Conservation (phyloP, 2,113 vertebrate genomes). For the Pteronura brasiliensis region DNA sequence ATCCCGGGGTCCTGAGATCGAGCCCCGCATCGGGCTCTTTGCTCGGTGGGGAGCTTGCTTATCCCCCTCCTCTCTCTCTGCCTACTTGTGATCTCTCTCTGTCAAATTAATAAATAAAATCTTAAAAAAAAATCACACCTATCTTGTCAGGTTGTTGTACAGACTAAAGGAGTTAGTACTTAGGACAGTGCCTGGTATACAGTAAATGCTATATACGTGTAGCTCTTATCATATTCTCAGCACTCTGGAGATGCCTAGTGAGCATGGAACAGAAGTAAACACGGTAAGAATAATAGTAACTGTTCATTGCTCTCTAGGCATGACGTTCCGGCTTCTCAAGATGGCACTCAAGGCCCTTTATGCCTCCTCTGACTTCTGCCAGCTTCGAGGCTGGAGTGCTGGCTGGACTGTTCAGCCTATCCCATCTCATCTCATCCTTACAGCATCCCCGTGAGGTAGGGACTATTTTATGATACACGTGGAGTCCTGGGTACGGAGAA, state of each 20-base stretch:
- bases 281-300: background rate
- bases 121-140: too few species aligned
- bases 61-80: too few species aligned
- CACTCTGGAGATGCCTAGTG: background rate
- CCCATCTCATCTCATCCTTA: background rate
- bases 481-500: slow-evolving; percentile 18
- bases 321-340: background rate
- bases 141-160: background rate
- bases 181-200: background rate
- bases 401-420: background rate
- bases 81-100: too few species aligned
- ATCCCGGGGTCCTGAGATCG: too few species aligned
- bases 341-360: background rate
- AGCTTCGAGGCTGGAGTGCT: background rate
- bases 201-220: background rate
- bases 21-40: too few species aligned
- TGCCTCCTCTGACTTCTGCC: background rate
- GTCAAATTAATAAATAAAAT: too few species aligned
- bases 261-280: background rate
- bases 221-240: background rate
- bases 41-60: too few species aligned
- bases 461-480: background rate
- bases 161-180: background rate
- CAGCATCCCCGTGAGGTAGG: background rate
- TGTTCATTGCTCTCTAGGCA: background rate